These are phyloP conservation scores for Corythaeola cristata DNA, from an alignment of 2,113 vertebrate species.

Conservation along the genomic window DNA sequence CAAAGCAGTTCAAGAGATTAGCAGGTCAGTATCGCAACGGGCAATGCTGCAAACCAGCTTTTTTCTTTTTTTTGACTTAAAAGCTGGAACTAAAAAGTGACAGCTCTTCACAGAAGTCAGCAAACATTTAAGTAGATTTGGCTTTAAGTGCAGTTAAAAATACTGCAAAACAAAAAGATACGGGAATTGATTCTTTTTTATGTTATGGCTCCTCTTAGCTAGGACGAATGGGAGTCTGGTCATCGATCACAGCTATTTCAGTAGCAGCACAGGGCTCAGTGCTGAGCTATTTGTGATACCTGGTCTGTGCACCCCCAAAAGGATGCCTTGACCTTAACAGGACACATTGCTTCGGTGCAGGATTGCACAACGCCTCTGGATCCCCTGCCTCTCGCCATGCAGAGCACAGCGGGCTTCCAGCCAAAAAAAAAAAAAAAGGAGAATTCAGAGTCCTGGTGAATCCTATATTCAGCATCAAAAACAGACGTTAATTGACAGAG, in stretches of 20 bases:
- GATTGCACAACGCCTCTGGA: not conserved
- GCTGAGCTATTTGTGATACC: not conserved
- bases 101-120: not conserved
- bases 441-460: not conserved
- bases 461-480: not conserved
- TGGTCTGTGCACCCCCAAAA: not conserved
- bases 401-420: not conserved
- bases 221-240: not conserved
- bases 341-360: not conserved
- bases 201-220: not conserved
- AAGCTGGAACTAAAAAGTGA: not conserved
- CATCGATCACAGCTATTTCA: not conserved
- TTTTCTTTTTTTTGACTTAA: not conserved
- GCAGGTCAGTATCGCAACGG: not conserved
- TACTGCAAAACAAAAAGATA: not conserved
- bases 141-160: not conserved
- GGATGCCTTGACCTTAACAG: not conserved
- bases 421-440: not conserved
- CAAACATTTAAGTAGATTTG: not conserved
- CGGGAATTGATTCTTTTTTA: not conserved
- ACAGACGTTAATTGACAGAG: not conserved
- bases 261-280: not conserved
- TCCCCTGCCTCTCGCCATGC: not conserved
- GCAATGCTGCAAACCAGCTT: not conserved
- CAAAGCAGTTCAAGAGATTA: constrained; percentile 25